Evolutionary conservation across 2,888 invertebrate species (phyloP), one percentile per base, ranked within the genome.

Genomic region (Drosophila testacea): DNA sequence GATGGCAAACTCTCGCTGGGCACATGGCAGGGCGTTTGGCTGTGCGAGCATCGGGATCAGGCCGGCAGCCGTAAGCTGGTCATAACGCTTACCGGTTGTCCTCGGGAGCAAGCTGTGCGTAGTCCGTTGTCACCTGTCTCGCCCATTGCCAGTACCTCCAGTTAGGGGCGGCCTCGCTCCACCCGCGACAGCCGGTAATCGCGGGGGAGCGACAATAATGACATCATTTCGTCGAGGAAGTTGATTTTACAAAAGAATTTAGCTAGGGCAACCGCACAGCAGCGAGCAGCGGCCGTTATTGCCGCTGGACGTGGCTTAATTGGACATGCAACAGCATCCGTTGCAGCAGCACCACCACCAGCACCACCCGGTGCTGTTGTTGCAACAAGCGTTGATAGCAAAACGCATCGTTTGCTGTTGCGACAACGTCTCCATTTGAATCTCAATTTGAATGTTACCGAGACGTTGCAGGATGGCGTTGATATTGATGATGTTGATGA

Each of bases 1-100:
- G 97, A 98, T 91, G 98, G 98, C 89, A 97, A 97, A 93, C 94
- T 98, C 91, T 97, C 98, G 92, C 94, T 98, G 90, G 98, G 98
- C 86, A 98, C 98, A 89, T 99, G 98, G 98, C 98, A 98, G 94
- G 98, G 99, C 77, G 96, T 99, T 81, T 99, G 98, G 98, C 95
- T 99, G 88, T 98, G 98, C 94, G 99, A 99, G 93, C 99, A 99
- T 94, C 95, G 99, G 92, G 97, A 98, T 94, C 97, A 97, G 92
- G 98, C 98, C 85, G 98, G 98, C 90, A 97, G 97, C 92, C 95
- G 98, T 90, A 98, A 98, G 94, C 94, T 95, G 91, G 96, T 96
- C 90, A 96, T 97, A 93, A 98, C 98, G 83, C 94, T 98, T 93
- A 97, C 97, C 89, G 98, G 98, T 73, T 97, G 97, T 93, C 95